phyloP scores from a whole-genome alignment of 1,140 invertebrate genomes.

The Brachionus sp. region DNA sequence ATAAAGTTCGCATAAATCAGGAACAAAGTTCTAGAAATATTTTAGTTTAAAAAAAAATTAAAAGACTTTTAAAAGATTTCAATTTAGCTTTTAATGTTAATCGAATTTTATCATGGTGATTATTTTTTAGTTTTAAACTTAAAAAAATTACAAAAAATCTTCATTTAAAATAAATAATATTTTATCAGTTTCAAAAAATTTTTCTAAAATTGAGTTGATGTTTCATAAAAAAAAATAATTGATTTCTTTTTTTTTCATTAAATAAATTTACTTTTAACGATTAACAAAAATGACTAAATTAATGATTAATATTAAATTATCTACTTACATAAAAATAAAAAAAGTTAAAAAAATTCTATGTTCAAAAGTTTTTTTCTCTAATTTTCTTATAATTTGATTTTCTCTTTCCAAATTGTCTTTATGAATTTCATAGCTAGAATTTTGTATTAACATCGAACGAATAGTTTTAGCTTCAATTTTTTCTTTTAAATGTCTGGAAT shows the following conservation, averaged over 20 bases:
- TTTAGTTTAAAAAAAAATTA: background rate
- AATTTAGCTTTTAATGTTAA: background rate
- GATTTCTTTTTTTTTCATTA: too few species aligned
- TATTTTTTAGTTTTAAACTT: background rate
- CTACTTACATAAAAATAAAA: background rate
- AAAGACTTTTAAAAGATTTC: background rate
- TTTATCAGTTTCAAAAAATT: too few species aligned
- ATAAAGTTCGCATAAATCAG: background rate
- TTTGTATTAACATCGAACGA: background rate
- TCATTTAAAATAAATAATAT: too few species aligned
- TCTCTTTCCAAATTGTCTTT: background rate
- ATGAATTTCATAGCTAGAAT: background rate
- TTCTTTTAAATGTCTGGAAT: background rate
- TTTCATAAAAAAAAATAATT: too few species aligned
- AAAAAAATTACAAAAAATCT: too few species aligned
- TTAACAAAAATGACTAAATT: too few species aligned
- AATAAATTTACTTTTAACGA: too few species aligned
- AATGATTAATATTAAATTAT: background rate
- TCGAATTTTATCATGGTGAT: too few species aligned
- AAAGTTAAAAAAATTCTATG: background rate
- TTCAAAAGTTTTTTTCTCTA: background rate
- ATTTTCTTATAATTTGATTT: background rate
- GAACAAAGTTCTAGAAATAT: too few species aligned
- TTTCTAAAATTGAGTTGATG: too few species aligned
- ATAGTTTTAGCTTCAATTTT: background rate